phyloP scores from a whole-genome alignment of 2,797 vertebrate species.

The Spinus olivaceus region DNA sequence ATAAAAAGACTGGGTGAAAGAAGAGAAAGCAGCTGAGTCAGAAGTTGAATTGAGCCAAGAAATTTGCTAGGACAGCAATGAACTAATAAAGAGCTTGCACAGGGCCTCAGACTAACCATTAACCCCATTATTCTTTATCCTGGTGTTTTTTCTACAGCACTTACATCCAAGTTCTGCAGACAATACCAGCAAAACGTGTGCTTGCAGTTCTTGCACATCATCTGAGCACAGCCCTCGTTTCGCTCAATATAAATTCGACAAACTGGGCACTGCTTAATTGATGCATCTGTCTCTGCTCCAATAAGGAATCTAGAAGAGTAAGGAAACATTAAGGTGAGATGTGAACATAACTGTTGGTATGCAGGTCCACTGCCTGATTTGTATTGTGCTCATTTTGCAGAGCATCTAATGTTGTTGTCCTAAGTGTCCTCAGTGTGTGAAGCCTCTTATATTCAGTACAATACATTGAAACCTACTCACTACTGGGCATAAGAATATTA shows the following conservation, averaged over 20 bases:
- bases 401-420: background rate
- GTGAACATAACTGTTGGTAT: background rate
- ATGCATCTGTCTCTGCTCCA: slow-evolving; percentile 72
- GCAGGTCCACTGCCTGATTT: background rate
- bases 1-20: background rate
- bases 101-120: background rate
- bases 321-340: background rate
- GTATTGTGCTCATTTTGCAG: background rate
- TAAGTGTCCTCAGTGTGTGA: background rate
- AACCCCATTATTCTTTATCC: background rate
- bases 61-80: accelerated
- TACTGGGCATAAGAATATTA: background rate
- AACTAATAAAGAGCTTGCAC: background rate
- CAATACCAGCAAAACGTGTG: slow-evolving; percentile 99
- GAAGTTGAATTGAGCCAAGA: background rate
- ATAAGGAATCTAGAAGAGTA: slow-evolving; percentile 71
- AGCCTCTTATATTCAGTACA: background rate
- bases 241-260: slow-evolving; percentile 93
- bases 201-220: slow-evolving; percentile 98
- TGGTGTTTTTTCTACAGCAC: slow-evolving; percentile 4
- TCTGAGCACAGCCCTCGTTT: slow-evolving; percentile 96
- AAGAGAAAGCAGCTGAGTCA: background rate
- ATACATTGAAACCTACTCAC: background rate
- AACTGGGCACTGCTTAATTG: slow-evolving; percentile 93
- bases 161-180: slow-evolving; percentile 93